Evolutionary conservation across 2,797 vertebrate species (phyloP).

Genomic region (Tarsius wallacei): DNA sequence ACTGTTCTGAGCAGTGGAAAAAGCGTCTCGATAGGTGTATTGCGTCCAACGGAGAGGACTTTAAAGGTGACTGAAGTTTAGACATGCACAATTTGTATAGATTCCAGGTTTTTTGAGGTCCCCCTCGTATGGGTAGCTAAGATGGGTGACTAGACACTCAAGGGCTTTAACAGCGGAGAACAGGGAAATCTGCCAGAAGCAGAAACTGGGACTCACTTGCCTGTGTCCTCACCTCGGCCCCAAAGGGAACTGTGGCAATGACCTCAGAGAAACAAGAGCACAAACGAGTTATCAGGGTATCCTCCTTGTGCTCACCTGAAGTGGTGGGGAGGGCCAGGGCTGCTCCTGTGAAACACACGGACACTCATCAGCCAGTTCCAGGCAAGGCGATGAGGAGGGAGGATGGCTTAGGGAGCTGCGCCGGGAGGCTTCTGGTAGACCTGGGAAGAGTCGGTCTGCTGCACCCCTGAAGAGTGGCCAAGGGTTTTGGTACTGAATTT

Average conservation of each 20-base stretch:
- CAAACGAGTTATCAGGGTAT: not conserved
- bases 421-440: not conserved
- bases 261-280: slow-evolving; percentile 10
- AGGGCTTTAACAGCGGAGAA: not conserved
- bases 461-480: not conserved
- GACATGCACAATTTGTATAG: too few species aligned
- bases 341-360: not conserved
- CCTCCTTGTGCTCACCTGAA: not conserved
- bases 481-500: not conserved
- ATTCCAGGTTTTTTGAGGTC: too few species aligned
- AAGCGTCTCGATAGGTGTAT: too few species aligned
- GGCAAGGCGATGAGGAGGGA: not conserved
- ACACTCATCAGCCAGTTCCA: not conserved
- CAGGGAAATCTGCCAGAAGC: not conserved
- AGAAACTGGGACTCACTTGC: not conserved
- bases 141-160: not conserved
- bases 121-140: not conserved
- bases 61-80: too few species aligned
- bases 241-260: not conserved
- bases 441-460: not conserved
- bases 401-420: not conserved
- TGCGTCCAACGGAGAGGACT: too few species aligned
- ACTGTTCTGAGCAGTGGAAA: too few species aligned
- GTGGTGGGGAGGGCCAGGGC: not conserved
- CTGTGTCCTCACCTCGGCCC: not conserved